Evolutionary conservation across 35 echinoderm and acorn worm genomes (phyloP), one percentile per base, ranked within the genome.

Genomic region (Apostichopus japonicus): DNA sequence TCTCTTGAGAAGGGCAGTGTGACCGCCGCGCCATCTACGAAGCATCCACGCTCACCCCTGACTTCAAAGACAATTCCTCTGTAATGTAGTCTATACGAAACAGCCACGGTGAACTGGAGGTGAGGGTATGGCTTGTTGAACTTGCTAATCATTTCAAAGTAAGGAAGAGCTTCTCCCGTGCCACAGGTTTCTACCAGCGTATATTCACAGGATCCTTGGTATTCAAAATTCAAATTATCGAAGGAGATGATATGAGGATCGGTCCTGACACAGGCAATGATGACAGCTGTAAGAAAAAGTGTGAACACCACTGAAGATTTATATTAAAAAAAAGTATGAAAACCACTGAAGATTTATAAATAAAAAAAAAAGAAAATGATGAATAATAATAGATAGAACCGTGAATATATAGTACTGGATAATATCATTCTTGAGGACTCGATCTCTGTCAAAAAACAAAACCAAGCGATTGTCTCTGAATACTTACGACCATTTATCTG

Each of bases 121-220:
- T 82, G 79, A 55, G 27, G 27, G 16, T 54, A 1, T 52, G 44
- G 33, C 54, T 82, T 82, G 44, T 82, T 21, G 10, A 82, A 82
- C 6, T 82, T 82, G 4, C 79, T 51, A 4, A 82, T 82, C 44
- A 82, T 7, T 82, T 82, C 16, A 21, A 82, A 82, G 5, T 54
- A 4, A 1, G 44, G 44, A 53, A 82, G 54, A 9, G 14, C 54
- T 52, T 6, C 16, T 3, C 79, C 79, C 53, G 9, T 82, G 21
- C 79, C 79, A 25, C 79, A 82, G 0, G 79, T 82, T 25, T 82
- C 52, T 16, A 82, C 79, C 10, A 82, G 17, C 8, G 54, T 54
- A 13, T 82, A 82, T 56, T 82, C 79, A 82, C 79, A 82, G 15
- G 79, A 27, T 53, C 79, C 79, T 82, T 82, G 79, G 79, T 82